Conservation (phyloP, 2,888 invertebrate genomes). For the Melikaiella ostensackeni region DNA sequence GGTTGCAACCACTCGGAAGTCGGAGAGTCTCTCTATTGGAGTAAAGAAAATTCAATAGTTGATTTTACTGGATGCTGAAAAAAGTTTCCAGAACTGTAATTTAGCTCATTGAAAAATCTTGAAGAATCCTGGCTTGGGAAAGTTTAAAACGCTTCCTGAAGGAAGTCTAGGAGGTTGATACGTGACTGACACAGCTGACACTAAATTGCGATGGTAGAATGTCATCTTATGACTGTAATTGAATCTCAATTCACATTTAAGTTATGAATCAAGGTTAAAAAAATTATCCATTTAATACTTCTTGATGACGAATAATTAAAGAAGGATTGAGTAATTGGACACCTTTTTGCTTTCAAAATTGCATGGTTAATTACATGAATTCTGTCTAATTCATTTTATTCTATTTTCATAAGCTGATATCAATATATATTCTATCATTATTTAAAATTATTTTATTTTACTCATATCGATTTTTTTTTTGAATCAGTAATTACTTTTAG, state of each 20-base stretch:
- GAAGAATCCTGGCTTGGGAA: slow-evolving; percentile 4
- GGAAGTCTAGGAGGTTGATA: background rate
- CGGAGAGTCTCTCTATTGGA: background rate
- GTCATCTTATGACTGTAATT: background rate
- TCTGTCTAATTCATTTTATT: no score
- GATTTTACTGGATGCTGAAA: slow-evolving; percentile 8
- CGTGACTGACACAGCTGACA: slow-evolving; percentile 21
- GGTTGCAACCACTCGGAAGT: slow-evolving; percentile 6
- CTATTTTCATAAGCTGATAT: no score
- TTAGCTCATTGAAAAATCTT: slow-evolving; percentile 35
- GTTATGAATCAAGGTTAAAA: background rate
- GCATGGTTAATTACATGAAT: no score
- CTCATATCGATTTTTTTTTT: no score
- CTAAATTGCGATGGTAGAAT: slow-evolving; percentile 10
- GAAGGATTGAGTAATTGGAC: no score
- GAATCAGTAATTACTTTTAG: no score
- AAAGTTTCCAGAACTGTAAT: slow-evolving; percentile 22
- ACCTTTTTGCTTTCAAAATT: no score
- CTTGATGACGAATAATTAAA: no score
- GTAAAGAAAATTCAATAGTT: slow-evolving; percentile 13
- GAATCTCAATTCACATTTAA: background rate
- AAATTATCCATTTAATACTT: background rate
- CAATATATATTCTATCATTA: no score
- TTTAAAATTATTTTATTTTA: no score
- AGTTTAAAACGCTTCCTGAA: background rate